phyloP scores from a whole-genome alignment of 2,797 vertebrate species.

The Dicrostonyx torquatus region DNA sequence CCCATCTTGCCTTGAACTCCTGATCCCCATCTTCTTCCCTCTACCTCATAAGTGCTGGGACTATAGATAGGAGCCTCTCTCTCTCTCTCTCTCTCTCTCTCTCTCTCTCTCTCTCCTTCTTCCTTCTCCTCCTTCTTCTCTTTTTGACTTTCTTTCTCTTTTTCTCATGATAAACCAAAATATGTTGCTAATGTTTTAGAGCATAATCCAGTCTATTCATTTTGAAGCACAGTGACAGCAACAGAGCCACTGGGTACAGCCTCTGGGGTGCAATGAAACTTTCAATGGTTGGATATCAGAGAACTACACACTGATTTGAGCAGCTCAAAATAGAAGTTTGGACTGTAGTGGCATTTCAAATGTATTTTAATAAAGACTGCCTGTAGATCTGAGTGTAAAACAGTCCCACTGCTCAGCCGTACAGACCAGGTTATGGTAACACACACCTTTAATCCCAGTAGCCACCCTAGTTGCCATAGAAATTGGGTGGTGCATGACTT shows the following conservation, averaged over 20 bases:
- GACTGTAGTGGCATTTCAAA: background rate
- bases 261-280: background rate
- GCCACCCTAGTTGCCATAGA: too few species aligned
- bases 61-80: background rate
- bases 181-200: background rate
- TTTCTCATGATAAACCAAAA: background rate
- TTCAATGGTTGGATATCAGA: background rate
- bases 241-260: background rate
- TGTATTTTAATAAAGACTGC: too few species aligned
- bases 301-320: background rate
- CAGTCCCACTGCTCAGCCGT: too few species aligned
- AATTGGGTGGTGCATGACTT: too few species aligned
- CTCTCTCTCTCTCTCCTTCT: too few species aligned
- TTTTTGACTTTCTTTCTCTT: background rate
- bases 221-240: background rate
- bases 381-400: too few species aligned
- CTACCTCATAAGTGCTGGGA: background rate
- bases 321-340: background rate
- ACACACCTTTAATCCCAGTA: too few species aligned
- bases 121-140: fast-evolving
- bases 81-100: background rate
- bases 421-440: too few species aligned
- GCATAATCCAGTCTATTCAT: background rate
- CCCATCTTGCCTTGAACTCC: background rate
- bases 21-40: background rate